Evolutionary conservation across 2,888 invertebrate species (phyloP).

Genomic region (Heliconius sara): DNA sequence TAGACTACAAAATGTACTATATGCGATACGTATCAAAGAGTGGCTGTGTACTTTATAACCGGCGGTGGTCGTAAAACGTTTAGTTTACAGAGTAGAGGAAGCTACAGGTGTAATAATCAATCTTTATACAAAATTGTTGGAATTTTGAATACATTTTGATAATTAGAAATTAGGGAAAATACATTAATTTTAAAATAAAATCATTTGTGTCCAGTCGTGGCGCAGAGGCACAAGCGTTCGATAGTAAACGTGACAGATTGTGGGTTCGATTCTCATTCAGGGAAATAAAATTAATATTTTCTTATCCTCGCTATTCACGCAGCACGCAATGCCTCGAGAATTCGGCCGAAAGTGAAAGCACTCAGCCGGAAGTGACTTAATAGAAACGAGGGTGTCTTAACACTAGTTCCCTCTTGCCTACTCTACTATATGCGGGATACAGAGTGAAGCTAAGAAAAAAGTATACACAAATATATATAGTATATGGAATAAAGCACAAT

Average conservation of each 20-base stretch:
- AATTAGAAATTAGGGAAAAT: not conserved
- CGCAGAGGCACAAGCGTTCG: no score
- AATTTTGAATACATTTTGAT: not conserved
- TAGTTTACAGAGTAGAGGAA: constrained; percentile 26
- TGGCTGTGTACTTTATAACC: constrained; percentile 43
- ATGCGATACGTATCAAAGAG: constrained; percentile 53
- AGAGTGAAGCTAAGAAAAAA: not conserved
- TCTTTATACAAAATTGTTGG: constrained; percentile 6
- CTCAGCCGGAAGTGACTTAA: not conserved
- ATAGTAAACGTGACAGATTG: not conserved
- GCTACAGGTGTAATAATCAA: constrained; percentile 38
- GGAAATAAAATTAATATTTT: not conserved
- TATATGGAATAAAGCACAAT: not conserved
- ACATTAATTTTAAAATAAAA: no score
- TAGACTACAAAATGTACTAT: constrained; percentile 52
- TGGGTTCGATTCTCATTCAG: not conserved
- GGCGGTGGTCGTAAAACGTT: constrained; percentile 41
- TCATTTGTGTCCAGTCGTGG: not conserved
- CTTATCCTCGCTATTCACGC: no score
- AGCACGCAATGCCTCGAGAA: no score
- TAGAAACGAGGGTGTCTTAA: not conserved
- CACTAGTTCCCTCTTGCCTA: not conserved
- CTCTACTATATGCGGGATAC: not conserved
- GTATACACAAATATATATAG: not conserved
- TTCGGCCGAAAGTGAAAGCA: not conserved